phyloP scores from a whole-genome alignment of 2,888 invertebrate genomes.

The Acholoe squamosa region DNA sequence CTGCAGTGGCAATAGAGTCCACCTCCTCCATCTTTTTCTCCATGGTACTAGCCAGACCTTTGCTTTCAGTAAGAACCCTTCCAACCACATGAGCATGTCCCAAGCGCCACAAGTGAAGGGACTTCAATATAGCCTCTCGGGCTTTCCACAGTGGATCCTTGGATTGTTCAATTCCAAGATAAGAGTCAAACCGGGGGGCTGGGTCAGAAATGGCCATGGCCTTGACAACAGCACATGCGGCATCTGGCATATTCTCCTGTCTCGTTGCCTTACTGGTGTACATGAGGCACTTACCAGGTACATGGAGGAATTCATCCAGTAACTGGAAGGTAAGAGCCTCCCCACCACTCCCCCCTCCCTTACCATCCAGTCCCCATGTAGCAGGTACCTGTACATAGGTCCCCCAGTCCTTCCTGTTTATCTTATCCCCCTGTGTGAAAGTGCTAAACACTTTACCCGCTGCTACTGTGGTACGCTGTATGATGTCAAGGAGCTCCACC shows the following conservation, averaged over 20 bases:
- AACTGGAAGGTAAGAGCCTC: conserved; percentile 18
- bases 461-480: background rate
- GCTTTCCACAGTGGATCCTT: background rate
- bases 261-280: background rate
- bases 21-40: background rate
- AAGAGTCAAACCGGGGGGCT: conserved; percentile 9
- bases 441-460: background rate
- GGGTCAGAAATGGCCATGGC: background rate
- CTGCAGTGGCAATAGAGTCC: background rate
- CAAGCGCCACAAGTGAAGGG: conserved; percentile 13
- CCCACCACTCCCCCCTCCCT: conserved; percentile 50
- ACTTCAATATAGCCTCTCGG: background rate
- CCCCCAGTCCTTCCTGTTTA: conserved; percentile 32
- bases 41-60: background rate
- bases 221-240: background rate
- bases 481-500: background rate
- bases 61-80: background rate
- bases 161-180: background rate
- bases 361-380: conserved; percentile 49
- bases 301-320: conserved; percentile 48
- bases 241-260: background rate
- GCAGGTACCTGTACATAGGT: conserved; percentile 17
- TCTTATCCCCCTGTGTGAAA: background rate
- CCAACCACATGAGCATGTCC: conserved; percentile 21
- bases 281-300: background rate